Percentiles rank a stretch among this genome's conserved stretches.
These are phyloP conservation scores for Pleuronectes platessa DNA, from an alignment of 2,113 vertebrate species.

Conservation along the genomic window DNA sequence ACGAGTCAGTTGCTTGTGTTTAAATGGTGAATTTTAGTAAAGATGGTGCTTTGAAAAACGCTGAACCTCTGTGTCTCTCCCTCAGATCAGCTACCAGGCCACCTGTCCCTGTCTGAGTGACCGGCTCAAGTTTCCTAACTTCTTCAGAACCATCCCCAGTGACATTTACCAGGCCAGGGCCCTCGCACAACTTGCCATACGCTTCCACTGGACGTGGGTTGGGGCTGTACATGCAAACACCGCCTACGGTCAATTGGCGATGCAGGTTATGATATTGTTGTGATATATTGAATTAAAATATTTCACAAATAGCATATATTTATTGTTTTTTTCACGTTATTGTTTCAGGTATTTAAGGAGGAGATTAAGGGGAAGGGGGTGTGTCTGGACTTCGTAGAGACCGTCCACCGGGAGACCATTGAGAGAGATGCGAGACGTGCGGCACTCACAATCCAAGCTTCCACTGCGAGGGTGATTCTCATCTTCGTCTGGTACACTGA, in stretches of 20 bases:
- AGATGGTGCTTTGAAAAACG: neutral
- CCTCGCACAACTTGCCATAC: slow-evolving; percentile 72
- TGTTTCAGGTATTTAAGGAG: slow-evolving; percentile 68
- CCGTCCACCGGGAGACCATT: slow-evolving; percentile 58
- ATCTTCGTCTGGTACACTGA: slow-evolving; percentile 76
- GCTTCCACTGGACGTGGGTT: slow-evolving; percentile 80
- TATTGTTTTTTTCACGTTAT: neutral
- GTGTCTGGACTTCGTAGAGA: slow-evolving; percentile 77
- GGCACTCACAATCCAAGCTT: slow-evolving; percentile 65
- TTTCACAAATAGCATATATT: neutral
- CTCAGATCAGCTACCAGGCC: slow-evolving; percentile 76
- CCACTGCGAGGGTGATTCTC: slow-evolving; percentile 75
- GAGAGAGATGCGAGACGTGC: slow-evolving; percentile 58
- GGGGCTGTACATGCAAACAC: slow-evolving; percentile 77
- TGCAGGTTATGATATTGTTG: slow-evolving; percentile 46
- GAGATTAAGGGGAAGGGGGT: slow-evolving; percentile 60
- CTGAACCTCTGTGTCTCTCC: neutral
- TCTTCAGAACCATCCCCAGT: slow-evolving; percentile 83
- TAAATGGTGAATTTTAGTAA: neutral
- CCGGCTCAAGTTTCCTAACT: slow-evolving; percentile 71
- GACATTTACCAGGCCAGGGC: slow-evolving; percentile 78
- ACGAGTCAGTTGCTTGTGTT: too few relatives aligned
- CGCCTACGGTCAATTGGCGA: slow-evolving; percentile 75
- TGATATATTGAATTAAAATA: neutral
- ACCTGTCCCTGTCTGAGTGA: slow-evolving; percentile 79